A percentile compares a stretch with the other conserved stretches of the same genome.
Evolutionary conservation across 2,113 vertebrate species (phyloP).

Genomic region (Choloepus hoffmanni): DNA sequence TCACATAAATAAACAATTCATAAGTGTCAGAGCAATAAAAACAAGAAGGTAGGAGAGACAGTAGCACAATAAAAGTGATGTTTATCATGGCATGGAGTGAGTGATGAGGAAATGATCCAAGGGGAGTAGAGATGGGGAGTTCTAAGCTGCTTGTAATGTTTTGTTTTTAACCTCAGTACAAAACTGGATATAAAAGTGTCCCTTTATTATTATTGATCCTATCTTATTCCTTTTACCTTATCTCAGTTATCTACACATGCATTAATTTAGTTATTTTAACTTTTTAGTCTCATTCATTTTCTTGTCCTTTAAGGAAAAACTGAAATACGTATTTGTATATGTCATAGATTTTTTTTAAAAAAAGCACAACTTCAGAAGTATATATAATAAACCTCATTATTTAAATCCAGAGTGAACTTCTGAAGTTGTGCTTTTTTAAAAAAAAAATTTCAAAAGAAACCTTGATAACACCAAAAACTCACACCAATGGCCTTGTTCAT

Average conservation of each 20-base stretch:
- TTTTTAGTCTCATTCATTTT: background rate
- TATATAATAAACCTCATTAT: background rate
- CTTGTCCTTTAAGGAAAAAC: background rate
- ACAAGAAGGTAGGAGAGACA: background rate
- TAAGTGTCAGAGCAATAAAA: background rate
- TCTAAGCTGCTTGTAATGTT: too few species aligned
- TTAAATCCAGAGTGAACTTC: background rate
- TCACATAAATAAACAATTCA: background rate
- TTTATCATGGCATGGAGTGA: background rate
- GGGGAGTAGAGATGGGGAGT: fast-evolving
- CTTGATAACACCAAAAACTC: background rate
- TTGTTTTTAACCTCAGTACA: background rate
- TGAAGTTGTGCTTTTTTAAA: background rate
- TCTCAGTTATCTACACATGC: background rate
- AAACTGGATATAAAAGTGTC: background rate
- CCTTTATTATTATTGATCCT: background rate
- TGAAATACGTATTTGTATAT: background rate
- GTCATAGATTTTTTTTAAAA: background rate
- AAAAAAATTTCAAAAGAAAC: background rate
- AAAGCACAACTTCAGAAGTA: background rate
- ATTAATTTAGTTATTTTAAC: background rate
- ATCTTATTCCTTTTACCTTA: background rate
- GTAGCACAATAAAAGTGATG: background rate
- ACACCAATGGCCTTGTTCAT: background rate
- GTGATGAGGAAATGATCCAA: background rate